These are phyloP conservation scores for Sebastes oblongus DNA, from an alignment of 2,797 vertebrate species.

Conservation along the genomic window DNA sequence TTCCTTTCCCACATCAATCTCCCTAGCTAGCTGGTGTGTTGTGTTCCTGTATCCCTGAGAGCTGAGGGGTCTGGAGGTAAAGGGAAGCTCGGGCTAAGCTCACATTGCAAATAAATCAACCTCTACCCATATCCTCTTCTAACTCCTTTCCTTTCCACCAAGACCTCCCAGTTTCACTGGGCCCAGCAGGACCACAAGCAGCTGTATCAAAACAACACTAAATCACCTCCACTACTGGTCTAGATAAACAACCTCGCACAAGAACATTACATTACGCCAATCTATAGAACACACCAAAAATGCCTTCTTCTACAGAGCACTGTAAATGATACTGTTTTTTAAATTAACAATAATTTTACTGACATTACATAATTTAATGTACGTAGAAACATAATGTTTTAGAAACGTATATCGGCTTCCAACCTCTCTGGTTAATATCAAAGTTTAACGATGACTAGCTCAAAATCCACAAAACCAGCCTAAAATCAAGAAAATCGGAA, in stretches of 20 bases:
- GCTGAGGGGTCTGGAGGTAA: constrained; percentile 37
- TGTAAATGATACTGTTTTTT: not conserved
- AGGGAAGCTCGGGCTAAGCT: constrained; percentile 58
- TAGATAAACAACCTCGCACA: constrained; percentile 48
- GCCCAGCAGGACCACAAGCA: constrained; percentile 44
- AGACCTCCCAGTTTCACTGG: constrained; percentile 58
- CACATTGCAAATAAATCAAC: constrained; percentile 63
- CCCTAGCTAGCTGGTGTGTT: not conserved
- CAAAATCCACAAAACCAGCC: too few species aligned
- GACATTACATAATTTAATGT: not conserved
- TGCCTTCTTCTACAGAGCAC: not conserved
- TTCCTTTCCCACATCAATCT: constrained; percentile 53
- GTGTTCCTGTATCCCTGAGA: constrained; percentile 30
- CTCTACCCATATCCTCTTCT: constrained; percentile 39
- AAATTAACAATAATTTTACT: not conserved
- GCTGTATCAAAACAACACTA: constrained; percentile 59
- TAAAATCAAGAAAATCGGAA: too few species aligned
- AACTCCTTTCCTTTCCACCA: constrained; percentile 42
- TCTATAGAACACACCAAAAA: not conserved
- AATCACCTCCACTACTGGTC: constrained; percentile 52
- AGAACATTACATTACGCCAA: constrained; percentile 19
- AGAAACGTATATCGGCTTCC: too few species aligned
- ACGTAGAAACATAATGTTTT: too few species aligned
- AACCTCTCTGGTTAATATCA: too few species aligned
- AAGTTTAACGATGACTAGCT: too few species aligned